Base-by-base conservation (phyloP, 92 coral and sea anemone genomes). In the Palythoa grandis region DNA sequence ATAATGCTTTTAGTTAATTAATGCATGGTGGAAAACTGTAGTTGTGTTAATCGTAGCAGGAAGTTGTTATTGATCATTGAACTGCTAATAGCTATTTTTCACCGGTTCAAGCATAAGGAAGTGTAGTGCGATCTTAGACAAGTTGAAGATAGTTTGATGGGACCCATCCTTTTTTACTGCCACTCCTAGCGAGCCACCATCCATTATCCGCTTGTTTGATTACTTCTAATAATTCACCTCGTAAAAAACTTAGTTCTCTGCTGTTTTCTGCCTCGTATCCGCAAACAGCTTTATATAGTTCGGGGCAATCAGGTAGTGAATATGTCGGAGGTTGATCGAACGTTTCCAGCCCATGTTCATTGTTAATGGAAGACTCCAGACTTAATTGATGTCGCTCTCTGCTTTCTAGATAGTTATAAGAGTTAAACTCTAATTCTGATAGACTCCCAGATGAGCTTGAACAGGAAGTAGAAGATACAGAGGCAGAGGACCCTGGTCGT, bases 161-260 rank as follows among this genome's bases (percentile, higher is more conserved):
- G 7, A 80, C 85, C 85, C 85, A 80, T 66, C 85, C 85, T 14
- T 29, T 66, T 16, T 65, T 25, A 38, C 70, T 11, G 3, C 75
- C 85, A 43, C 38, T 66, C 61, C 5, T 67, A 2, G 74, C 74
- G 7, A 80, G n/a, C 85, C 85, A 80, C 85, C 85, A 80, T 22
- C 85, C 85, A 80, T 66, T 80, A 2, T 67, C 74, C 40, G 74
- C 85, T 66, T 38, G 85, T 25, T 40, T 80, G 40, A 48, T 47
- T 25, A 80, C 57, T 52, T 80, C 74, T 35, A 80, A 20, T 14
- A 60, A 38, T 40, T 80, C 85, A 70, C 74, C 74, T 48, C 43
- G 74, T 13, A 40, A 14, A 56, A 80, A 80, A 19, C 85, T 80
- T 3, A 80, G 73, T 16, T 80, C 85, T 29, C 47, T 37, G 20